phyloP scores from a whole-genome alignment of 2,113 vertebrate species.

The Nestor notabilis region DNA sequence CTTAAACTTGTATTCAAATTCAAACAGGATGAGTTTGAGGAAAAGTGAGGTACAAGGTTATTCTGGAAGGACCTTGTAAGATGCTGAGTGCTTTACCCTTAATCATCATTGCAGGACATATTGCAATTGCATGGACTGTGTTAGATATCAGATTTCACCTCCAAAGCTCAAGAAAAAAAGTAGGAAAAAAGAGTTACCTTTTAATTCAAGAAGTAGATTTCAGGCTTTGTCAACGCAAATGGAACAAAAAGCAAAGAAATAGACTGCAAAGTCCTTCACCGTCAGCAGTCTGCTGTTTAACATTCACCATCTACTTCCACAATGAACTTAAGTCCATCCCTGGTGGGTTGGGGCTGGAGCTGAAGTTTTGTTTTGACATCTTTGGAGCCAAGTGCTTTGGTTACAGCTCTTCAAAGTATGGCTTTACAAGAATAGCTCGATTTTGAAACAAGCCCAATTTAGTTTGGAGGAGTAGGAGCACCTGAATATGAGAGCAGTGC shows the following conservation, averaged over 20 bases:
- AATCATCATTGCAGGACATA: not conserved
- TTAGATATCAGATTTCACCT: not conserved
- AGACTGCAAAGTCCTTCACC: not conserved
- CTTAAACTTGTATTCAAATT: not conserved
- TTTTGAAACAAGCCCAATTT: not conserved
- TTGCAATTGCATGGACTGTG: not conserved
- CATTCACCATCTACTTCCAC: not conserved
- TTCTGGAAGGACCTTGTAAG: not conserved
- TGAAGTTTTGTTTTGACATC: not conserved
- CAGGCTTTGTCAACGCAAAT: not conserved
- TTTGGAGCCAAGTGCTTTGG: not conserved
- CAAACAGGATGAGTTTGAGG: not conserved
- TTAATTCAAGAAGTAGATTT: not conserved
- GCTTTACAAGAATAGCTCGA: not conserved
- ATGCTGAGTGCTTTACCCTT: not conserved
- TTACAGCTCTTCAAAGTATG: not conserved
- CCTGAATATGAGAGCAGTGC: not conserved
- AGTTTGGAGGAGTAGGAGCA: not conserved
- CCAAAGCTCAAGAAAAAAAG: not conserved
- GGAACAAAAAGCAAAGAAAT: not conserved
- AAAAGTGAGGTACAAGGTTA: not conserved
- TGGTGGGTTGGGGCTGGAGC: rapidly evolving
- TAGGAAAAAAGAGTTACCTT: not conserved
- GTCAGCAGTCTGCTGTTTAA: not conserved
- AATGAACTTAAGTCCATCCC: not conserved